Conservation (phyloP, 2,888 invertebrate genomes). For the Cataglyphis cursor region DNA sequence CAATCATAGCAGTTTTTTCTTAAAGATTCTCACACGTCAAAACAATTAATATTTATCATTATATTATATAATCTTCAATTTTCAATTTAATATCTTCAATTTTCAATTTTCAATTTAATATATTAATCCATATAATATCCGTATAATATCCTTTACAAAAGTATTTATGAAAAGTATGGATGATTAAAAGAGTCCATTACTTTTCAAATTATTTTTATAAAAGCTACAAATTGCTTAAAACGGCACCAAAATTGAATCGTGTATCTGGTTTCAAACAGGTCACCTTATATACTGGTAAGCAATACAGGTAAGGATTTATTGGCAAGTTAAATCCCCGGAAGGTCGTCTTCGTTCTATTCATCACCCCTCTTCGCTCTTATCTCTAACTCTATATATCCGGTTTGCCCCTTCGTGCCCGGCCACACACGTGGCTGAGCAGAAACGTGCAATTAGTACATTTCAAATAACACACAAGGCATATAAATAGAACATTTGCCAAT, state of each 20-base stretch:
- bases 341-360: conserved; percentile 67
- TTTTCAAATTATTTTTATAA: conserved; percentile 4
- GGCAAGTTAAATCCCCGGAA: conserved; percentile 76
- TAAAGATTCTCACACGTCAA: neutral
- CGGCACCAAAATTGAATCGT: conserved; percentile 11
- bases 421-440: conserved; percentile 37
- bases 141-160: neutral
- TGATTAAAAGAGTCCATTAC: neutral
- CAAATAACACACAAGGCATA: conserved; percentile 31
- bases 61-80: neutral
- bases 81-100: neutral
- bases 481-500: neutral
- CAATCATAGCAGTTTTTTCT: neutral
- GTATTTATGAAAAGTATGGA: too few relatives aligned
- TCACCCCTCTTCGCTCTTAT: conserved; percentile 68
- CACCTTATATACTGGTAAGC: conserved; percentile 24
- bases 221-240: neutral
- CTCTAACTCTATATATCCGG: conserved; percentile 56
- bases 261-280: conserved; percentile 12
- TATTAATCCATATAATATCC: neutral
- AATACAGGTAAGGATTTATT: conserved; percentile 58
- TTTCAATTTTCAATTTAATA: neutral
- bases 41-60: neutral
- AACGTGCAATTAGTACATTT: conserved; percentile 76
- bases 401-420: conserved; percentile 52